Conservation (phyloP, 2,888 invertebrate species). For the Philhelius pedissequus region DNA sequence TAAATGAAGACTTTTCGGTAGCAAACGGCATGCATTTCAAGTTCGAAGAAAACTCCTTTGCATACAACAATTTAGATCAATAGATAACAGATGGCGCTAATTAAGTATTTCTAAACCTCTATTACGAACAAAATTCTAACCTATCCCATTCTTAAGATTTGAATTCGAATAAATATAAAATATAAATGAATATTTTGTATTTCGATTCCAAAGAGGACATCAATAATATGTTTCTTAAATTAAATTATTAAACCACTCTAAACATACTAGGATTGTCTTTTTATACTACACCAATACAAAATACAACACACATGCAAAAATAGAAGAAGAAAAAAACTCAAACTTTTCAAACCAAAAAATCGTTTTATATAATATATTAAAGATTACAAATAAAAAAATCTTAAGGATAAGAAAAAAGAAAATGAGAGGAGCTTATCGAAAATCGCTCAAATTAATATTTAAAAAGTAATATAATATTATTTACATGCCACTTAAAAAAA, state of each 20-base stretch:
- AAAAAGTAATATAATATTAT: slow-evolving; percentile 29
- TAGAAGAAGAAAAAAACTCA: neutral
- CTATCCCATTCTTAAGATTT: too few relatives aligned
- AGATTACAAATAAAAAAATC: slow-evolving; percentile 39
- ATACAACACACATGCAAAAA: slow-evolving; percentile 1
- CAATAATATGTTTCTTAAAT: neutral
- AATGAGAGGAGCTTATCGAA: slow-evolving; percentile 54
- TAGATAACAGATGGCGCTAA: too few relatives aligned
- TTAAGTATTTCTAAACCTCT: too few relatives aligned
- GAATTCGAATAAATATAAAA: too few relatives aligned
- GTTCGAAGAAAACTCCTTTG: too few relatives aligned
- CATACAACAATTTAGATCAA: too few relatives aligned
- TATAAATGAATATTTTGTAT: neutral
- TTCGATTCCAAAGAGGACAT: neutral
- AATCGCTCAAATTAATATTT: slow-evolving; percentile 11
- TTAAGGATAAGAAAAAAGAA: slow-evolving; percentile 33
- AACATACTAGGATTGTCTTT: slow-evolving; percentile 56
- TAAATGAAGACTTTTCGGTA: too few relatives aligned
- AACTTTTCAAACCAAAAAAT: slow-evolving; percentile 54
- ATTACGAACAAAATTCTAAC: too few relatives aligned
- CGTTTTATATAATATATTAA: slow-evolving; percentile 51
- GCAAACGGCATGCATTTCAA: too few relatives aligned
- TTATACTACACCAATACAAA: neutral
- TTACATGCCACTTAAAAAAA: slow-evolving; percentile 48
- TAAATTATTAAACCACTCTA: neutral